These are phyloP conservation scores for Pocillopora damicornis DNA, from an alignment of 64 coral and sea anemone genomes.

Conservation along the genomic window DNA sequence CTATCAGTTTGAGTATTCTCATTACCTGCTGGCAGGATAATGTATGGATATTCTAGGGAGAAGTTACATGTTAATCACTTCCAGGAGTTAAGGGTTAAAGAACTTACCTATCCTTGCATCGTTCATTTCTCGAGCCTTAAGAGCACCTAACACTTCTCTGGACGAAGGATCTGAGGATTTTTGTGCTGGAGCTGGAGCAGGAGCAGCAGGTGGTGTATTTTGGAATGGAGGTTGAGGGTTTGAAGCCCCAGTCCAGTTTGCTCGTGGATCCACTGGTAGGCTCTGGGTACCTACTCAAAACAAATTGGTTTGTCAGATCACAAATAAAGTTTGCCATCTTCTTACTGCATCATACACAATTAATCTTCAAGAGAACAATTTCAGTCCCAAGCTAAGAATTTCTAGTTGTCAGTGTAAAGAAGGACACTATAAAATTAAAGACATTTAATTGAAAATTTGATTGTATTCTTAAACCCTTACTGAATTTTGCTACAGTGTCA, in stretches of 20 bases:
- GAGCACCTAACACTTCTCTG: background rate
- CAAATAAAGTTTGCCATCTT: background rate
- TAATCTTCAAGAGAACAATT: too few relatives aligned
- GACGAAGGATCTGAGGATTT: background rate
- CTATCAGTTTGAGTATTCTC: too few relatives aligned
- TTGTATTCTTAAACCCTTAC: too few relatives aligned
- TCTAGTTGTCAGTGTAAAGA: too few relatives aligned
- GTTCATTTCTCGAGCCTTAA: background rate
- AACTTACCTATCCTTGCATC: conserved; percentile 16
- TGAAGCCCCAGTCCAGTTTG: background rate
- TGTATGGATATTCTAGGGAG: too few relatives aligned
- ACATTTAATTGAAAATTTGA: too few relatives aligned
- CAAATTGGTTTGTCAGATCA: background rate
- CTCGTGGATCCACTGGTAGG: background rate
- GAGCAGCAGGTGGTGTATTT: background rate
- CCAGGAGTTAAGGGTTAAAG: background rate
- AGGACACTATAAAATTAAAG: too few relatives aligned
- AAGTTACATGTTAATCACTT: too few relatives aligned
- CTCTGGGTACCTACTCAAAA: background rate
- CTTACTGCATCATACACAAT: background rate
- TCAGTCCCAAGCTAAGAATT: too few relatives aligned
- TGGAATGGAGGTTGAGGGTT: background rate
- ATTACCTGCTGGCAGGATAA: too few relatives aligned
- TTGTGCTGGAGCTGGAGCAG: background rate
- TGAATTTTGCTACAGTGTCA: too few relatives aligned